Base-by-base conservation (phyloP, 2,113 vertebrate species). In the Elephas maximus region DNA sequence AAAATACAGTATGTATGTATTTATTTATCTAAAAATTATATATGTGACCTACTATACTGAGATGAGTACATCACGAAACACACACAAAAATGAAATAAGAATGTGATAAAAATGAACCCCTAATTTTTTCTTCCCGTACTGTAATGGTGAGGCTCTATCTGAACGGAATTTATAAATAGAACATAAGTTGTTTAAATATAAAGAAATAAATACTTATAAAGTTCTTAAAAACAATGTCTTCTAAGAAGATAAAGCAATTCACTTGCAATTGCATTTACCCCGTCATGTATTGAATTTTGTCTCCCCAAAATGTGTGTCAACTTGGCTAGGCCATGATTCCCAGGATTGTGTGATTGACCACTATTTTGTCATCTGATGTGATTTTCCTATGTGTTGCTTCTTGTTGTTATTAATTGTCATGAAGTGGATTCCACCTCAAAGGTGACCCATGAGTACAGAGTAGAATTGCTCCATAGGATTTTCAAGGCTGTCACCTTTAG, bases 151-250 rank as follows among this genome's bases (percentile, higher is more conserved):
- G 71, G 1, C 26, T 93, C 90, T 87, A 81, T 81, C 73, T 94
- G 30, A 11, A 81, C 63, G 21, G 60, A 91, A 73, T 62, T 95
- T 90, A 24, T 71, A 86, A 71, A 37, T 63, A 71, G 65, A 97
- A 65, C 0, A 3, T 80, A 44, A 44, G 15, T 67, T 91, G 3
- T 87, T 96, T 85, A 84, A 95, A 63, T 94, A 24, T 87, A 57
- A 82, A 78, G 63, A 51, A 80, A 79, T 73, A 23, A 85, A 74
- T 88, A 33, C 11, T 80, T 74, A 81, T 24, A 85, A 76, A 86
- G 23, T 73, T 3, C 4, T 88, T 88, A 15, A 90, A 60, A 65
- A n/a, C 7, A 51, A 87, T 80, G 18, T 41, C 1, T 77, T 76
- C 28, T 87, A 81, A 91, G 37, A 53, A 71, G 71, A 23, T 21